phyloP scores from a whole-genome alignment of 1,140 invertebrate genomes.

The Batillaria attramentaria region DNA sequence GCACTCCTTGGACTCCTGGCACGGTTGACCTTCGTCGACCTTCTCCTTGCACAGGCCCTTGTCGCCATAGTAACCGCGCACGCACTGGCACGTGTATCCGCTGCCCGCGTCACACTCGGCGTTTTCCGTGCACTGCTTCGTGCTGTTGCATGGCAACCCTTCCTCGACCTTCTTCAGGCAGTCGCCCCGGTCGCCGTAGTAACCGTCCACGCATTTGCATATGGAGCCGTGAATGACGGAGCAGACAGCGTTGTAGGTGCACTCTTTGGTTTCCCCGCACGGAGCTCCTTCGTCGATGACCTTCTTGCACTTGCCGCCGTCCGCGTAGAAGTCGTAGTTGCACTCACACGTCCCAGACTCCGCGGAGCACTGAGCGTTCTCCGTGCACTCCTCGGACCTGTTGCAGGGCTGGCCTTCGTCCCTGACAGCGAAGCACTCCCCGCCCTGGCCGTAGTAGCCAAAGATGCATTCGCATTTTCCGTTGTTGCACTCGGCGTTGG shows the following conservation, averaged over 20 bases:
- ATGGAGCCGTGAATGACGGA: conserved; percentile 17
- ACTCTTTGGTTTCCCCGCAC: conserved; percentile 21
- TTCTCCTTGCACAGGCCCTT: conserved; percentile 19
- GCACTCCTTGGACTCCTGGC: conserved; percentile 27
- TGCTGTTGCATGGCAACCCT: conserved; percentile 23
- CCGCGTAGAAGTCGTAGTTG: conserved; percentile 27
- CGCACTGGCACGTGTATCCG: conserved; percentile 28
- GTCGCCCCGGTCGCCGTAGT: conserved; percentile 31
- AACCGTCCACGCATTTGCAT: conserved; percentile 35
- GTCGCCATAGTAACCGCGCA: conserved; percentile 34
- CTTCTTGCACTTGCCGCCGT: conserved; percentile 26
- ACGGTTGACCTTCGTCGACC: conserved; percentile 20
- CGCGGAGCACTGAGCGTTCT: conserved; percentile 7
- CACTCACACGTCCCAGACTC: conserved; percentile 14
- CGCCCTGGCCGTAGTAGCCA: conserved; percentile 19
- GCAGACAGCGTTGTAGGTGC: conserved; percentile 35
- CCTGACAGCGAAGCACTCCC: conserved; percentile 8
- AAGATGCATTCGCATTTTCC: conserved; percentile 27
- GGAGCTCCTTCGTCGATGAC: conserved; percentile 18
- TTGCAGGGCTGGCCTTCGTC: conserved; percentile 17
- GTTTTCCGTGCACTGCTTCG: conserved; percentile 32
- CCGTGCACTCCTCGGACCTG: conserved; percentile 23
- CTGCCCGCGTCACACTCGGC: conserved; percentile 15
- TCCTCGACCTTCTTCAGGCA: conserved; percentile 33
- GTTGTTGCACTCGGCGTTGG: conserved; percentile 22